These are phyloP conservation scores for Erpornis zantholeuca DNA, from an alignment of 2,113 vertebrate genomes.

Conservation along the genomic window DNA sequence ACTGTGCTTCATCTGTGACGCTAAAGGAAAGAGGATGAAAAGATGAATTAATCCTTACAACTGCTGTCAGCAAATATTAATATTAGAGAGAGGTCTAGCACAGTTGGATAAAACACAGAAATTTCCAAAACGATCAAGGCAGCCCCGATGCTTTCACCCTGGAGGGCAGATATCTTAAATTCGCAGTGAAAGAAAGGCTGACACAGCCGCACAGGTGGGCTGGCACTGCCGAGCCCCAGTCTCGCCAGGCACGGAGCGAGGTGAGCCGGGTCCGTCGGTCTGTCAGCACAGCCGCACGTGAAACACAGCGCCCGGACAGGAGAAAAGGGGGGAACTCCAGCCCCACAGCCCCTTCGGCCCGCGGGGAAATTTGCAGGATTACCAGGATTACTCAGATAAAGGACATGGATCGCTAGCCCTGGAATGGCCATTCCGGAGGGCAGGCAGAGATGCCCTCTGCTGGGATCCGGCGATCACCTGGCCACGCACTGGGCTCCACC, in stretches of 20 bases:
- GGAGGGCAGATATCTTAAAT: slow-evolving; percentile 16
- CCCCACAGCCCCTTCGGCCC: slow-evolving; percentile 79
- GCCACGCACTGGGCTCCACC: too few species aligned
- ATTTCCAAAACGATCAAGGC: background rate
- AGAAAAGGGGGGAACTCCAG: slow-evolving; percentile 76
- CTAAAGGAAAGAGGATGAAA: slow-evolving; percentile 50
- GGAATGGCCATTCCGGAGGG: slow-evolving; percentile 71
- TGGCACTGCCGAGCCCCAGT: slow-evolving; percentile 11
- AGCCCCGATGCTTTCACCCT: background rate
- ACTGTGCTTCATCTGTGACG: slow-evolving; percentile 69
- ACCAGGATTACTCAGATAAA: slow-evolving; percentile 90
- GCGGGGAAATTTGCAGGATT: slow-evolving; percentile 85
- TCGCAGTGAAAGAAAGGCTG: slow-evolving; percentile 54
- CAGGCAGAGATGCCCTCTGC: slow-evolving; percentile 89
- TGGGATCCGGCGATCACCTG: slow-evolving; percentile 58
- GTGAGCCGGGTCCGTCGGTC: background rate
- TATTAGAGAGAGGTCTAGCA: background rate
- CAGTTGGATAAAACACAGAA: background rate
- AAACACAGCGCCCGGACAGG: background rate
- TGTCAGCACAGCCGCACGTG: background rate
- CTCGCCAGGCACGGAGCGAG: slow-evolving; percentile 53
- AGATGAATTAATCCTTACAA: background rate
- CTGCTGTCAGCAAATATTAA: slow-evolving; percentile 30
- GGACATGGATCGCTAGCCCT: slow-evolving; percentile 74
- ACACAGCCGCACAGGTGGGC: slow-evolving; percentile 34